Percentiles rank a stretch among this genome's conserved stretches.
Evolutionary conservation across 1,140 invertebrate genomes (phyloP).

Genomic region (Drosophila ercepeae): DNA sequence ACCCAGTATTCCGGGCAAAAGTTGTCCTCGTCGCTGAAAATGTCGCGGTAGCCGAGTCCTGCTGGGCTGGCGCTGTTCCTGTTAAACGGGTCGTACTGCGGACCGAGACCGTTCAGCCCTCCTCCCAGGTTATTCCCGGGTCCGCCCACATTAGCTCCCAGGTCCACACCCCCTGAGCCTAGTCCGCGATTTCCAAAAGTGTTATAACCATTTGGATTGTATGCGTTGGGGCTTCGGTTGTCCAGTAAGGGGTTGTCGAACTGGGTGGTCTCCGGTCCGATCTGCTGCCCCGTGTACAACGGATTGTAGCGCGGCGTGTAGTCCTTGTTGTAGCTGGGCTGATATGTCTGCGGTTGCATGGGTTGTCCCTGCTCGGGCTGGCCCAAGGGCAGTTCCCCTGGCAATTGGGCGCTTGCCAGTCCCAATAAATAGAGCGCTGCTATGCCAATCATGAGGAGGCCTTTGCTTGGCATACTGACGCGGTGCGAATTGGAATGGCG

Average conservation of each 20-base stretch:
- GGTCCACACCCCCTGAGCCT: conserved; percentile 1
- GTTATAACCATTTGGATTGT: conserved; percentile 40
- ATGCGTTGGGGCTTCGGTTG: conserved; percentile 44
- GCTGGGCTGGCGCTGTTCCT: conserved; percentile 45
- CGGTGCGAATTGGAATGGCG: conserved; percentile 18
- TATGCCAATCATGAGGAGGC: conserved; percentile 4
- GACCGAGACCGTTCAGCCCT: conserved; percentile 46
- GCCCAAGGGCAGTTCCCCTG: conserved; percentile 36
- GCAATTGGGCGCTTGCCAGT: conserved; percentile 52
- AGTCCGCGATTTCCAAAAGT: conserved; percentile 42
- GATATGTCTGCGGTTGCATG: conserved; percentile 61
- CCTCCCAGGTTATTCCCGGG: conserved; percentile 43
- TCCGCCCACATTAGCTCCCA: conserved; percentile 42
- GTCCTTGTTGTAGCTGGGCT: conserved; percentile 75
- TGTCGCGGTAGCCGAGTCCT: conserved; percentile 54
- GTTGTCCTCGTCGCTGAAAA: conserved; percentile 73
- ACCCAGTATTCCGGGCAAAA: conserved; percentile 93
- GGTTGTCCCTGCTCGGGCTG: conserved; percentile 15
- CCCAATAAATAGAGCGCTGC: conserved; percentile 35
- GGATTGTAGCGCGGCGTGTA: conserved; percentile 77
- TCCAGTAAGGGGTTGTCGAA: conserved; percentile 71
- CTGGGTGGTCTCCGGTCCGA: conserved; percentile 43
- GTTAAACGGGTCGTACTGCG: conserved; percentile 74
- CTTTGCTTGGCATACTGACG: conserved; percentile 45
- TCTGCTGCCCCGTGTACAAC: conserved; percentile 66